Evolutionary conservation across 2,797 vertebrate species (phyloP).

Genomic region (Spizella passerina): DNA sequence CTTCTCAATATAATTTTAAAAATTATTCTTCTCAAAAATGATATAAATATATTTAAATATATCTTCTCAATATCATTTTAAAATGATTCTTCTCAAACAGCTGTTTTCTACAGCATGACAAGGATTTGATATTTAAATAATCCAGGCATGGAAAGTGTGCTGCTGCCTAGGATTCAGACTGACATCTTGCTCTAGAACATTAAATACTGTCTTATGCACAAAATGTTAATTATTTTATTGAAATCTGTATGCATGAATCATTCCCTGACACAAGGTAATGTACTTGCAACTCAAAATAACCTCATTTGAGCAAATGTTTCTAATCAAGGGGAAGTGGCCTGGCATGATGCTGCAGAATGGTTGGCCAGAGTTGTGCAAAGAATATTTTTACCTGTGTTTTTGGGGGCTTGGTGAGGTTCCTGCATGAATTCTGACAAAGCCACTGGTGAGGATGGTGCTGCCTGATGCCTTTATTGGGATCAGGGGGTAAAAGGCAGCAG

Average conservation of each 20-base stretch:
- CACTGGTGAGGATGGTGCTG: not conserved
- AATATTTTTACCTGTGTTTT: not conserved
- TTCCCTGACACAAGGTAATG: not conserved
- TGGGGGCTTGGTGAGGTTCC: not conserved
- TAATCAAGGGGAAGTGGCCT: not conserved
- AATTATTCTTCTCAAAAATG: too few relatives aligned
- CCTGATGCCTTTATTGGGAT: not conserved
- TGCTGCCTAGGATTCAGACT: not conserved
- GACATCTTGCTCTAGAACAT: not conserved
- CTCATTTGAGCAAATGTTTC: not conserved
- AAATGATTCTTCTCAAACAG: not conserved
- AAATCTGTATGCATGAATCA: not conserved
- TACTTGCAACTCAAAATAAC: not conserved
- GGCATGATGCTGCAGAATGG: not conserved
- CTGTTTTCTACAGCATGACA: not conserved
- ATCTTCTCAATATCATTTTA: too few relatives aligned
- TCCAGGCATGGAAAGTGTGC: not conserved
- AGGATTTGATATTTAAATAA: not conserved
- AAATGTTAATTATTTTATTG: not conserved
- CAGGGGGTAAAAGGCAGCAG: accelerated
- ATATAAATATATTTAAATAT: not conserved
- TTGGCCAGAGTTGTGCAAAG: not conserved
- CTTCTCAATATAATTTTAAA: too few relatives aligned
- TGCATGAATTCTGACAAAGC: not conserved
- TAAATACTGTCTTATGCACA: not conserved